These are phyloP conservation scores for Dryomyza anilis DNA, from an alignment of 2,888 invertebrate species.

Conservation along the genomic window DNA sequence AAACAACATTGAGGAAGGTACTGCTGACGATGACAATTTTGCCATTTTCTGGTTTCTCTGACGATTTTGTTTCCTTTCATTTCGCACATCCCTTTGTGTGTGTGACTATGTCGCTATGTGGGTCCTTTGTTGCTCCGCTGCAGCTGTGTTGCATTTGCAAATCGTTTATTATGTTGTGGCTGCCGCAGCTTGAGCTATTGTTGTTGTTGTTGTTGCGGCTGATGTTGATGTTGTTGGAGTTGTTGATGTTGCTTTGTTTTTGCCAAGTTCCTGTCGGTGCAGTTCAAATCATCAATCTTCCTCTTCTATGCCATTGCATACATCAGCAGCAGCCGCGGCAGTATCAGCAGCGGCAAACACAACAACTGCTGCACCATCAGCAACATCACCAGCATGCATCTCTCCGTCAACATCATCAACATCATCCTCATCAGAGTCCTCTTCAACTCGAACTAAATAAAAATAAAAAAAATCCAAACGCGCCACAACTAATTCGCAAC, in stretches of 20 bases:
- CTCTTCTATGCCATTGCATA: not conserved
- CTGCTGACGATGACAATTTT: slow-evolving; percentile 22
- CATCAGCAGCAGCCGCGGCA: not conserved
- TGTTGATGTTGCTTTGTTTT: not conserved
- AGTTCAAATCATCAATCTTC: slow-evolving; percentile 23
- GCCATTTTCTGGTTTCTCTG: slow-evolving; percentile 21
- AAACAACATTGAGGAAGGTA: too few relatives aligned
- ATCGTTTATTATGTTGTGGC: not conserved
- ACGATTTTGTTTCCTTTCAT: slow-evolving; percentile 14
- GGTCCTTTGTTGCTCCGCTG: not conserved
- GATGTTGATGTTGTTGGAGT: not conserved
- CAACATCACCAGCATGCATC: slow-evolving; percentile 4
- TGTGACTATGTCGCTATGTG: not conserved
- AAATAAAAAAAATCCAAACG: not conserved
- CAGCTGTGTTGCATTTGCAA: not conserved
- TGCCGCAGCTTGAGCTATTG: not conserved
- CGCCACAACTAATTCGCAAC: slow-evolving; percentile 6
- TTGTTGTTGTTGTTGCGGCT: not conserved
- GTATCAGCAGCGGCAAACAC: not conserved
- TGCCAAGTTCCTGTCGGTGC: slow-evolving; percentile 12
- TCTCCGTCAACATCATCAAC: not conserved
- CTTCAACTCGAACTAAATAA: slow-evolving; percentile 5
- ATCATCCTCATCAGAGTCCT: not conserved
- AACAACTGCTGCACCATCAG: not conserved
- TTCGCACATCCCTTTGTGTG: not conserved